Percentiles rank a stretch among this genome's conserved stretches.
Evolutionary conservation across 2,888 invertebrate genomes (phyloP).

Genomic region (Eurytoma adleriae): DNA sequence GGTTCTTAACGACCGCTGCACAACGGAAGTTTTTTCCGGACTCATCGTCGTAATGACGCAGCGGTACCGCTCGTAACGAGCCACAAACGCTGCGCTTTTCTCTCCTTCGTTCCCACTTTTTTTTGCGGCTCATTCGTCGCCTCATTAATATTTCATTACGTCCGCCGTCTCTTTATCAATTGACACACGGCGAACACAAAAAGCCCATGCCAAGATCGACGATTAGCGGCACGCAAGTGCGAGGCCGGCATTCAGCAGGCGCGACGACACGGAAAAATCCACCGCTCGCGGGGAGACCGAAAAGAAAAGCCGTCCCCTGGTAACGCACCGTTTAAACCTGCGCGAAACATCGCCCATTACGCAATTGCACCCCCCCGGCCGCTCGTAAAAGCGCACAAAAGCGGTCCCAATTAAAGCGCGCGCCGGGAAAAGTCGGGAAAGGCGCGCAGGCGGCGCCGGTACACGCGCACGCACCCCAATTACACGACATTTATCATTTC

Average conservation of each 20-base stretch:
- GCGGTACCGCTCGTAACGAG: neutral
- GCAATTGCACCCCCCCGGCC: neutral
- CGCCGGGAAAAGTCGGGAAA: neutral
- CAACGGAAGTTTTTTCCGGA: neutral
- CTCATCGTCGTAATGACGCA: neutral
- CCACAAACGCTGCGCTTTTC: neutral
- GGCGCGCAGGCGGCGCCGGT: neutral
- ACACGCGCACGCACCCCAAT: neutral
- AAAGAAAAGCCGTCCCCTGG: too few species aligned
- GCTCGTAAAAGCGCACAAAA: neutral
- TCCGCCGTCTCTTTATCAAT: too few species aligned
- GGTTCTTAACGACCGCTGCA: too few species aligned
- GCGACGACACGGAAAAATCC: too few species aligned
- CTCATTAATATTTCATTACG: too few species aligned
- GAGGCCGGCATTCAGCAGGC: too few species aligned
- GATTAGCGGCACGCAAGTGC: too few species aligned
- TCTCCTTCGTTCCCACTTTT: neutral
- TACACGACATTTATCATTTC: constrained; percentile 35
- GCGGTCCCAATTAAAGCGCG: constrained; percentile 4
- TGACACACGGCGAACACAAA: too few species aligned
- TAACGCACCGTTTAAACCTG: neutral
- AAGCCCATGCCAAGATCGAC: too few species aligned
- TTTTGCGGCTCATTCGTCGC: neutral
- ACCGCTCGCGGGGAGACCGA: too few species aligned
- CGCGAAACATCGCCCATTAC: neutral